A percentile compares a stretch with the other conserved stretches of the same genome.
Conservation (phyloP, 2,888 invertebrate genomes). For the Timema podura region DNA sequence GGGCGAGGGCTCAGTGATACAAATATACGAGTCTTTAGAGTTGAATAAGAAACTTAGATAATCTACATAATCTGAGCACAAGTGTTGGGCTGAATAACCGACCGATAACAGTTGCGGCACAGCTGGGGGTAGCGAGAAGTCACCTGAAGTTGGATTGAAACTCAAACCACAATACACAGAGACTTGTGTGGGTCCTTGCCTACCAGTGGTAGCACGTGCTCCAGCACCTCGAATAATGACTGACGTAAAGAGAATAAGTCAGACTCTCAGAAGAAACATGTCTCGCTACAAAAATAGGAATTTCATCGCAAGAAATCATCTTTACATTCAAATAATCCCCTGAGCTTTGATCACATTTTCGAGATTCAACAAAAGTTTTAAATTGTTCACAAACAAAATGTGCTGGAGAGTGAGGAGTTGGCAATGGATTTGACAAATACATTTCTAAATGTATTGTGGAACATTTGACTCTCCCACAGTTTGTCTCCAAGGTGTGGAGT, state of each 20-base stretch:
- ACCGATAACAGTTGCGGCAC: conserved; percentile 23
- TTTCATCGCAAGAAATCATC: conserved; percentile 22
- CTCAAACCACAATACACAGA: conserved; percentile 27
- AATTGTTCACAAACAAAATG: conserved; percentile 18
- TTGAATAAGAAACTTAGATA: too few species aligned
- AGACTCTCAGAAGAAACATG: too few species aligned
- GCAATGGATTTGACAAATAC: conserved; percentile 24
- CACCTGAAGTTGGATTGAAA: conserved; percentile 20
- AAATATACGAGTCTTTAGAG: too few species aligned
- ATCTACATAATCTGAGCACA: too few species aligned
- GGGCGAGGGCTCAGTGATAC: too few species aligned
- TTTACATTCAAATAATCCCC: conserved; percentile 8
- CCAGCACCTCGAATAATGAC: conserved; percentile 23
- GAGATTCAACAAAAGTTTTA: background rate
- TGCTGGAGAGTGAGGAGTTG: conserved; percentile 16
- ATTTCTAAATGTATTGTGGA: conserved; percentile 20
- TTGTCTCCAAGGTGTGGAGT: conserved; percentile 12
- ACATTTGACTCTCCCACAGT: conserved; percentile 24
- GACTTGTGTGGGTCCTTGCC: background rate
- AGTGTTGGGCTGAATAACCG: background rate
- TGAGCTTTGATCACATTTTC: background rate
- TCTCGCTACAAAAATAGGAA: conserved; percentile 18
- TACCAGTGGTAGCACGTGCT: conserved; percentile 9
- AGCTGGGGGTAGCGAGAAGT: conserved; percentile 27
- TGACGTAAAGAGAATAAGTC: conserved; percentile 13